These are phyloP conservation scores for Calonectris borealis DNA, from an alignment of 2,113 vertebrate genomes.

Conservation along the genomic window DNA sequence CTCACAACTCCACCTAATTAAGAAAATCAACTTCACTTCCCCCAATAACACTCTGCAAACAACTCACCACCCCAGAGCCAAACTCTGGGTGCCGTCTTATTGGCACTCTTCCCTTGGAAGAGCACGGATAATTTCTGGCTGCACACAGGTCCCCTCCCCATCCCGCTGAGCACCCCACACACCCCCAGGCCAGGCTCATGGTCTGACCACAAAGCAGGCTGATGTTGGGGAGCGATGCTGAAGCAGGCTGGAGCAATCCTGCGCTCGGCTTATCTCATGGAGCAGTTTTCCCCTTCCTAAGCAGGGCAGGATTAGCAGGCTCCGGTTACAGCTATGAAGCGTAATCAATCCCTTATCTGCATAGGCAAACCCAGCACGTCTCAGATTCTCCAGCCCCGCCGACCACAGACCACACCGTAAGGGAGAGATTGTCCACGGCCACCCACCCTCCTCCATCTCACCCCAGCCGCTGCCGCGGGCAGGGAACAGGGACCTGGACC, in stretches of 20 bases:
- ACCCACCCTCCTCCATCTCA: neutral
- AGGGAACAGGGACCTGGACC: fast-evolving
- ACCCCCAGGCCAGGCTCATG: neutral
- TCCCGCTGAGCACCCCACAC: neutral
- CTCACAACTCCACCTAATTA: neutral
- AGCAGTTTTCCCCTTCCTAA: conserved; percentile 49
- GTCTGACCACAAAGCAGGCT: neutral
- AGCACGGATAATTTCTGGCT: neutral
- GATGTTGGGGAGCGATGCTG: neutral
- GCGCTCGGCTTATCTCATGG: conserved; percentile 22
- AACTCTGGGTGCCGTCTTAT: neutral
- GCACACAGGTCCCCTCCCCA: neutral
- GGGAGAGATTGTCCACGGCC: neutral
- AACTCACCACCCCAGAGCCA: neutral
- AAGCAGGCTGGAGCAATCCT: neutral
- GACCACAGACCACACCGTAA: neutral
- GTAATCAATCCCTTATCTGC: conserved; percentile 30
- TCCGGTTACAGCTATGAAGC: conserved; percentile 36
- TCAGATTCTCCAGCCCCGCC: neutral
- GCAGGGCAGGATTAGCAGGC: conserved; percentile 57
- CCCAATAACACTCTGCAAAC: neutral
- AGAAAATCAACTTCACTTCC: neutral
- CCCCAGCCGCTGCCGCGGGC: neutral
- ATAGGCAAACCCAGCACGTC: neutral
- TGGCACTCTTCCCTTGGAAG: neutral